A percentile compares a stretch with the other conserved stretches of the same genome.
phyloP scores from a whole-genome alignment of 30 jellyfish, hydroid and myxozoan genomes.

The Hydractinia echinata region DNA sequence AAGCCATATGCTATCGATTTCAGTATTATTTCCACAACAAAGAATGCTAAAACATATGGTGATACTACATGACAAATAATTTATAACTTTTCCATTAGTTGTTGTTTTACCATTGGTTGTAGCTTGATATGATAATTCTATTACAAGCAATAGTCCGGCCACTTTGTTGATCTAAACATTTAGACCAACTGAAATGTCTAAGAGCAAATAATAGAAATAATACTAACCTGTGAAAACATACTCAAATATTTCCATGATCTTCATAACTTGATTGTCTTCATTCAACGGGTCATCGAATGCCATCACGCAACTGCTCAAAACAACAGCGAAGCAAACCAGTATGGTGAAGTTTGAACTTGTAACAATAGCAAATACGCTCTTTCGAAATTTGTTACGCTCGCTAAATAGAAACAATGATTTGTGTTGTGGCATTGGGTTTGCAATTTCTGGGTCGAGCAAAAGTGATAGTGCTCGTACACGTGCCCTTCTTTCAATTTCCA shows the following conservation, averaged over 20 bases:
- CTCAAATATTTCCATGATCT: slow-evolving; percentile 36
- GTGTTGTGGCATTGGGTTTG: slow-evolving; percentile 56
- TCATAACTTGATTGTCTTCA: neutral
- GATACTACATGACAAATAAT: neutral
- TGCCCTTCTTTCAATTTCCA: neutral
- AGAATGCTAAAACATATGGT: slow-evolving; percentile 43
- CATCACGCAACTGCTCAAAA: slow-evolving; percentile 53
- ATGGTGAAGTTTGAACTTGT: slow-evolving; percentile 36
- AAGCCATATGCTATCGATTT: slow-evolving; percentile 70
- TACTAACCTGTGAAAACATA: slow-evolving; percentile 66
- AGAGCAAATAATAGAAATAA: neutral
- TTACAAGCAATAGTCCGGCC: too few relatives aligned
- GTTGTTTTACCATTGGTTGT: too few relatives aligned
- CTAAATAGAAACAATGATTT: slow-evolving; percentile 53
- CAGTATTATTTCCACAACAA: slow-evolving; percentile 56
- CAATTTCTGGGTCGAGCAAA: slow-evolving; percentile 33
- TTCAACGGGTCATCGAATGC: slow-evolving; percentile 74
- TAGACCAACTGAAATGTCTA: too few relatives aligned
- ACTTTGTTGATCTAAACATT: too few relatives aligned
- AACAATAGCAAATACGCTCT: slow-evolving; percentile 30
- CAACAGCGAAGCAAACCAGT: slow-evolving; percentile 33
- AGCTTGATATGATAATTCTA: too few relatives aligned
- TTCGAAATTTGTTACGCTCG: slow-evolving; percentile 47
- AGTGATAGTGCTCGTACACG: slow-evolving; percentile 25
- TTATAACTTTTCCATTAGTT: too few relatives aligned